phyloP scores from a whole-genome alignment of 2,797 vertebrate genomes.

The Jordanella pulchra region DNA sequence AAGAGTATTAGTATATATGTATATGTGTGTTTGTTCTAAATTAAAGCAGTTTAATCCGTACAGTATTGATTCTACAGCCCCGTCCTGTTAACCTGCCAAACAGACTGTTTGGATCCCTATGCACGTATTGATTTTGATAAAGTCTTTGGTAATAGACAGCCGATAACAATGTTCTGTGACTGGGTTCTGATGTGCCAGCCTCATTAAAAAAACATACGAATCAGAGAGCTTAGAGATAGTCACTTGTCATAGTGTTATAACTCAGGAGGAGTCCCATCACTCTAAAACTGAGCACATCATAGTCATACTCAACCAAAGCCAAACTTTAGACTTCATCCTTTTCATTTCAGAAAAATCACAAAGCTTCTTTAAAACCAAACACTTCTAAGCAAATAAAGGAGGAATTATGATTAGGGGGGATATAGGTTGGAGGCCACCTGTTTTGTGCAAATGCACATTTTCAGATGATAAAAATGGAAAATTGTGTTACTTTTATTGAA shows the following conservation, averaged over 20 bases:
- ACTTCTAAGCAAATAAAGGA: too few species aligned
- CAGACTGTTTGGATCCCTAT: slow-evolving; percentile 35
- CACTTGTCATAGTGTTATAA: slow-evolving; percentile 41
- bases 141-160: slow-evolving; percentile 53
- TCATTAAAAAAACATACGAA: slow-evolving; percentile 69
- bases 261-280: slow-evolving; percentile 44
- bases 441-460: too few species aligned
- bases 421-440: too few species aligned
- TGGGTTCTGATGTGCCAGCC: slow-evolving; percentile 38
- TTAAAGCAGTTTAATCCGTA: slow-evolving; percentile 29
- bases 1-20: slow-evolving; percentile 9
- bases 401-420: slow-evolving; percentile 11
- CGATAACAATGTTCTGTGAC: slow-evolving; percentile 52
- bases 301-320: slow-evolving; percentile 7
- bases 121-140: slow-evolving; percentile 62
- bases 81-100: slow-evolving; percentile 40
- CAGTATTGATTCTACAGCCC: slow-evolving; percentile 34
- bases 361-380: too few species aligned
- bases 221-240: slow-evolving; percentile 50
- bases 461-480: too few species aligned
- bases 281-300: slow-evolving; percentile 8
- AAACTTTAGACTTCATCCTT: slow-evolving; percentile 35
- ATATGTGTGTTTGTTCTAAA: slow-evolving; percentile 26
- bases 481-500: too few species aligned
- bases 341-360: slow-evolving; percentile 18